These are phyloP conservation scores for Andrena praecox DNA, from an alignment of 2,888 invertebrate genomes.

Conservation along the genomic window DNA sequence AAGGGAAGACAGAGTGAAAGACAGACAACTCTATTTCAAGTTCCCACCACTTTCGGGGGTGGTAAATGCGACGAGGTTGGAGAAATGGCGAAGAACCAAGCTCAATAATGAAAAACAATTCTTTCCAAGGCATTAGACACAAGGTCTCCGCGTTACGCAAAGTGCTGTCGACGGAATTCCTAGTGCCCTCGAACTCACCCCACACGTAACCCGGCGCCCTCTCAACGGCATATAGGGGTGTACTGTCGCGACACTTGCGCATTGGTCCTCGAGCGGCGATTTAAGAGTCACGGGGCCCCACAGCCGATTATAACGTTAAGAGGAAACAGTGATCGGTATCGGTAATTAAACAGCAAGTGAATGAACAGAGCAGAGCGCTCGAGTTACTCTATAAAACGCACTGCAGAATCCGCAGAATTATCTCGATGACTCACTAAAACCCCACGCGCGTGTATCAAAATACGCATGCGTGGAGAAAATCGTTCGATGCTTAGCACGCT, in stretches of 20 bases:
- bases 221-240: slow-evolving; percentile 74
- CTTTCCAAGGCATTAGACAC: slow-evolving; percentile 78
- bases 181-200: slow-evolving; percentile 64
- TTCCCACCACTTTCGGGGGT: too few species aligned
- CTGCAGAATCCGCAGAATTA: background rate
- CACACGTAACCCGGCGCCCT: slow-evolving; percentile 61
- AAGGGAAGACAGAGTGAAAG: too few species aligned
- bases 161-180: slow-evolving; percentile 67
- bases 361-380: slow-evolving; percentile 19
- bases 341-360: slow-evolving; percentile 62
- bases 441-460: background rate
- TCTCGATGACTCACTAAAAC: background rate
- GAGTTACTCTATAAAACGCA: background rate
- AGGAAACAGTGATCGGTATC: slow-evolving; percentile 64
- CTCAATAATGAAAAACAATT: slow-evolving; percentile 72
- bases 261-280: slow-evolving; percentile 70
- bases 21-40: too few species aligned
- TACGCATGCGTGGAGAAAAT: slow-evolving; percentile 1
- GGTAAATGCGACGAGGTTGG: too few species aligned
- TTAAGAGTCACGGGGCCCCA: slow-evolving; percentile 66
- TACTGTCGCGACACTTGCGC: slow-evolving; percentile 77
- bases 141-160: slow-evolving; percentile 44
- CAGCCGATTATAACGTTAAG: slow-evolving; percentile 68
- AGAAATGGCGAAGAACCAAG: background rate
- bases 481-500: background rate